Percentiles rank a stretch among this genome's conserved stretches.
phyloP scores from a whole-genome alignment of 2,797 vertebrate species.

The Syndactyla subalaris region DNA sequence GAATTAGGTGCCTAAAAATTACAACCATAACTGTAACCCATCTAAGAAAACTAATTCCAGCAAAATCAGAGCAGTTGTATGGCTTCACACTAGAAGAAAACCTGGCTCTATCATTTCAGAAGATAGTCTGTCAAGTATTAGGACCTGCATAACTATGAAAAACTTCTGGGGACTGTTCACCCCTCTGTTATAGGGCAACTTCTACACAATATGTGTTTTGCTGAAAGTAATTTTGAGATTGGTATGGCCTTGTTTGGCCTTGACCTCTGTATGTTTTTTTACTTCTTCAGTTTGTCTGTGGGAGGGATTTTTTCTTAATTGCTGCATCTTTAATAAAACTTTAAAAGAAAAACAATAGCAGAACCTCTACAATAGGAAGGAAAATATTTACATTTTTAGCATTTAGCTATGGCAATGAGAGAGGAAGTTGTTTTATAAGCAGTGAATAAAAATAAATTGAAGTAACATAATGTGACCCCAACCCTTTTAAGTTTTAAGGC shows the following conservation, averaged over 20 bases:
- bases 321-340: background rate
- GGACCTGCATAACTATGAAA: background rate
- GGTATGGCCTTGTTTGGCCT: background rate
- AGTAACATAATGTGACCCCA: slow-evolving; percentile 48
- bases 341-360: background rate
- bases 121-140: background rate
- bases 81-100: background rate
- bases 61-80: background rate
- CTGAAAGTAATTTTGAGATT: background rate
- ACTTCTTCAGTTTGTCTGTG: background rate
- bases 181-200: background rate
- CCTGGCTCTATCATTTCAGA: background rate
- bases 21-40: background rate
- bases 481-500: slow-evolving; percentile 51
- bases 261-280: background rate
- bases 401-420: background rate
- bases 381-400: slow-evolving; percentile 26
- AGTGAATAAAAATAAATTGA: slow-evolving; percentile 56
- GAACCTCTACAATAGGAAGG: background rate
- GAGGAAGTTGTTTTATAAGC: slow-evolving; percentile 53
- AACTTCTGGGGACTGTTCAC: background rate
- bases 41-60: background rate
- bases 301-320: background rate
- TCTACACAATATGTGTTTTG: background rate
- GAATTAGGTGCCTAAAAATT: background rate